Evolutionary conservation across 2,888 invertebrate species (phyloP).

Genomic region (Ligdia adustata): DNA sequence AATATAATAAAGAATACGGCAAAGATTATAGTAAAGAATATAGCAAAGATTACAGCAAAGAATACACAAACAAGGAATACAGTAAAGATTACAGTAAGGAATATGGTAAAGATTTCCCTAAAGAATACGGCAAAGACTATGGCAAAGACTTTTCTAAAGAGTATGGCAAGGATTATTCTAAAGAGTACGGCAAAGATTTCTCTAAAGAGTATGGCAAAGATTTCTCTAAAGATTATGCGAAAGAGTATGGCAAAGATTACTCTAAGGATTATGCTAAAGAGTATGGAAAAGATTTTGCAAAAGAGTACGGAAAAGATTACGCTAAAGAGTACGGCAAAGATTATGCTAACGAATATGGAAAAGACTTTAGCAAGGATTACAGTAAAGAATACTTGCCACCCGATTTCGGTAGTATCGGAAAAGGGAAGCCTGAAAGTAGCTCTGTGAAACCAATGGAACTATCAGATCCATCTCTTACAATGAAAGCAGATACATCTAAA

Average conservation of each 20-base stretch:
- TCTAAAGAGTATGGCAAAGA: slow-evolving; percentile 33
- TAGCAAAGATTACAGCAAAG: slow-evolving; percentile 30
- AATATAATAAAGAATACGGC: slow-evolving; percentile 18
- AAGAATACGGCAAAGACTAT: slow-evolving; percentile 33
- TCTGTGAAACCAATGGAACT: slow-evolving; percentile 69
- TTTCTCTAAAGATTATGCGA: slow-evolving; percentile 29
- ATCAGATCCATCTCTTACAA: slow-evolving; percentile 67
- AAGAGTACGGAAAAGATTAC: slow-evolving; percentile 34
- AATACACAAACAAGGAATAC: slow-evolving; percentile 27
- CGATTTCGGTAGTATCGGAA: slow-evolving; percentile 81
- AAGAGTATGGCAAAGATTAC: slow-evolving; percentile 26
- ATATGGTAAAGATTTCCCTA: slow-evolving; percentile 21
- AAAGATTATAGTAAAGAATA: slow-evolving; percentile 34
- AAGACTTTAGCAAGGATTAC: slow-evolving; percentile 65
- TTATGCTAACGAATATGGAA: slow-evolving; percentile 44
- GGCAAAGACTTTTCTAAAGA: slow-evolving; percentile 31
- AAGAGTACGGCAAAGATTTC: slow-evolving; percentile 29
- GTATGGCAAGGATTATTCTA: slow-evolving; percentile 18
- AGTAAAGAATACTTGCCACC: slow-evolving; percentile 78
- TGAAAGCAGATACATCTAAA: slow-evolving; percentile 79
- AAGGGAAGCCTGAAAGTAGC: slow-evolving; percentile 75
- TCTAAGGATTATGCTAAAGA: slow-evolving; percentile 26
- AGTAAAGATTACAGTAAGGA: slow-evolving; percentile 32
- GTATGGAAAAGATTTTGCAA: slow-evolving; percentile 29
- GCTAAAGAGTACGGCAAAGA: slow-evolving; percentile 55